Base-by-base conservation (phyloP, 2,113 vertebrate genomes). In the Irena cyanogastra region DNA sequence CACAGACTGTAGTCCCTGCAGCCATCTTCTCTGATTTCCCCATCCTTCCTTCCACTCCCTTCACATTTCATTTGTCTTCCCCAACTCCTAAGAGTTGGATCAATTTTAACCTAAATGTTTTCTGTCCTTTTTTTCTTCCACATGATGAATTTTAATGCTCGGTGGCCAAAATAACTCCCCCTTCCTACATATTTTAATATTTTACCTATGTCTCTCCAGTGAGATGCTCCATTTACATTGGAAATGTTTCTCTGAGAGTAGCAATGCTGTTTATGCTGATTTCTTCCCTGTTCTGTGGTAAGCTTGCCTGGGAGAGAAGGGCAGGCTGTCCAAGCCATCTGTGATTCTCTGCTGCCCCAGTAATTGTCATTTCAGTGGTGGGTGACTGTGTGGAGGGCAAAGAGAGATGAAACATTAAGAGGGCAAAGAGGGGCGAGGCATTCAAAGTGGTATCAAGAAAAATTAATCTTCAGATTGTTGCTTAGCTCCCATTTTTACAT, bases 131-230 rank as follows among this genome's bases (percentile, higher is more conserved):
- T 52, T 52, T n/a, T 2, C 9, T 4, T 30, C 33, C 30, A 18
- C 18, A 45, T 23, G 37, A 63, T 90, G 56, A 86, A 92, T 95
- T 90, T 93, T 94, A 89, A 94, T 90, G 76, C 47, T 87, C 23
- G 16, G 86, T 52, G 91, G 60, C 72, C 80, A 90, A 83, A 81
- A 52, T 39, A 89, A 87, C 85, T 88, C 68, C 72, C 75, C 6
- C 5, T 70, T 68, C 86, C 66, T 90, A 70, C 90, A 92, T 89
- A 96, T 92, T 92, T 94, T 81, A 95, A 37, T 92, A 70, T 59
- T 90, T 90, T 81, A 66, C 59, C 33, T 63, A 22, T 8, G 4
- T 50, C 33, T 92, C 89, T 96, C 64, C 37, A 70, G 90, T 59
- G 86, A 92, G 53, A 89, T 81, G 83, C 76, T 92, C 83, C 79